Percentiles rank a stretch among this genome's conserved stretches.
These are phyloP conservation scores for Priocnemis perturbator DNA, from an alignment of 2,888 invertebrate genomes.

Conservation along the genomic window DNA sequence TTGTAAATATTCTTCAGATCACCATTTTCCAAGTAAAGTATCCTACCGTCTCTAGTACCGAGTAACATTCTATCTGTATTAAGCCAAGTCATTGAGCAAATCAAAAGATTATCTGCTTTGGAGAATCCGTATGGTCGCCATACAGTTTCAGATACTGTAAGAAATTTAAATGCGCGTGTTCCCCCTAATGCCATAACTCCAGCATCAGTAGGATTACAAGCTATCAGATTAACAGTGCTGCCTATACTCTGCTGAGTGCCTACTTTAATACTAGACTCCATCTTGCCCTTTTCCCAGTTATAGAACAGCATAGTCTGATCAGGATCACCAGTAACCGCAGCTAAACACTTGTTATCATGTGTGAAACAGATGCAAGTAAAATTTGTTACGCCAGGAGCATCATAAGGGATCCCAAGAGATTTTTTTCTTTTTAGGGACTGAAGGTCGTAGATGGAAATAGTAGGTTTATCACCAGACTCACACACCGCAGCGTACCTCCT, in stretches of 20 bases:
- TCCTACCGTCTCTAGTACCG: slow-evolving; percentile 86
- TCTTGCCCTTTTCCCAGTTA: slow-evolving; percentile 88
- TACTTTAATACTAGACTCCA: slow-evolving; percentile 85
- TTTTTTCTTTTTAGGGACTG: slow-evolving; percentile 83
- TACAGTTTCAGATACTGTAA: slow-evolving; percentile 86
- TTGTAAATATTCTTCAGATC: slow-evolving; percentile 84
- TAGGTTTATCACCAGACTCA: slow-evolving; percentile 81
- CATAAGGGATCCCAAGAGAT: slow-evolving; percentile 80
- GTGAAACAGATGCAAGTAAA: slow-evolving; percentile 87
- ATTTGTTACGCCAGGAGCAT: slow-evolving; percentile 78
- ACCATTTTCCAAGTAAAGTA: slow-evolving; percentile 90
- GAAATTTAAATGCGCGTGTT: slow-evolving; percentile 82
- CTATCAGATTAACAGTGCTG: slow-evolving; percentile 81
- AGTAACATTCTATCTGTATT: slow-evolving; percentile 88
- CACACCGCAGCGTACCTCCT: slow-evolving; percentile 81
- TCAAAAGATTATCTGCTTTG: slow-evolving; percentile 85
- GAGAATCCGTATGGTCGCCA: slow-evolving; percentile 91
- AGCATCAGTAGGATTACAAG: slow-evolving; percentile 86
- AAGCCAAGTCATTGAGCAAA: slow-evolving; percentile 88
- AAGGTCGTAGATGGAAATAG: slow-evolving; percentile 84
- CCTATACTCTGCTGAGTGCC: slow-evolving; percentile 83
- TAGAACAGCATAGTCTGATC: slow-evolving; percentile 89
- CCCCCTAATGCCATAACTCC: slow-evolving; percentile 84
- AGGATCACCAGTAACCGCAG: slow-evolving; percentile 88
- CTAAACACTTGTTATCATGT: slow-evolving; percentile 87